These are phyloP conservation scores for Odontamblyopus lacepedii DNA, from an alignment of 2,797 vertebrate genomes.

Conservation along the genomic window DNA sequence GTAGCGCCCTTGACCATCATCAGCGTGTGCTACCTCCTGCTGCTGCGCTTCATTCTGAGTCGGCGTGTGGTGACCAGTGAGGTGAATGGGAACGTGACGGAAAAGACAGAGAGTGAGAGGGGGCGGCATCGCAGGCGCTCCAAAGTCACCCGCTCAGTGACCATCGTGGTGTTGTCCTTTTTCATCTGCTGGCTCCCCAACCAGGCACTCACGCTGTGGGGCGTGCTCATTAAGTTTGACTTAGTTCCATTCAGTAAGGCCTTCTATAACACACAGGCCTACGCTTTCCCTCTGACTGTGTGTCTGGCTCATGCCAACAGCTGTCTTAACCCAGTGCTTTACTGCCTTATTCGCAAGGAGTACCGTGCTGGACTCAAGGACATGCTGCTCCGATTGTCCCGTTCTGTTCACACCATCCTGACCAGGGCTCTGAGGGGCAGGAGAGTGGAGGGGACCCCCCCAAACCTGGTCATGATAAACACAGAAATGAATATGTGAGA, in stretches of 20 bases:
- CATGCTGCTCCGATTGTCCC: conserved; percentile 72
- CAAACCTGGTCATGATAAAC: conserved; percentile 56
- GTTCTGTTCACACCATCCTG: conserved; percentile 54
- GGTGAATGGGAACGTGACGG: conserved; percentile 3
- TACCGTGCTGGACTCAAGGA: conserved; percentile 75
- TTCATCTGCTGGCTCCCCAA: conserved; percentile 86
- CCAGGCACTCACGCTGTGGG: conserved; percentile 83
- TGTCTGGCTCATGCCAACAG: conserved; percentile 83
- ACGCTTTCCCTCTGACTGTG: conserved; percentile 81
- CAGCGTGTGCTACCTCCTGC: conserved; percentile 76
- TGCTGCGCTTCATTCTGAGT: conserved; percentile 78
- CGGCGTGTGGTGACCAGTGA: conserved; percentile 58
- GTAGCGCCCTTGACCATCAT: conserved; percentile 72
- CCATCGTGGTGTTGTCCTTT: conserved; percentile 81
- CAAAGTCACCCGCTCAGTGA: conserved; percentile 79
- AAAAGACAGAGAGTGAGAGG: conserved; percentile 66
- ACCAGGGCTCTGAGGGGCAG: conserved; percentile 63
- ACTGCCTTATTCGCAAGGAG: conserved; percentile 81
- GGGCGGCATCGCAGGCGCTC: conserved; percentile 71
- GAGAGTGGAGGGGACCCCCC: conserved; percentile 63
- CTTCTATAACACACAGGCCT: conserved; percentile 81
- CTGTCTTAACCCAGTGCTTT: conserved; percentile 83
- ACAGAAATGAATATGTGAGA: conserved; percentile 64
- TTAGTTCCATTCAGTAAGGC: conserved; percentile 80
- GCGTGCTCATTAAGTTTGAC: conserved; percentile 82